Evolutionary conservation across 2,797 vertebrate genomes (phyloP), one percentile per base, ranked within the genome.

Genomic region (Moxostoma hubbsi): DNA sequence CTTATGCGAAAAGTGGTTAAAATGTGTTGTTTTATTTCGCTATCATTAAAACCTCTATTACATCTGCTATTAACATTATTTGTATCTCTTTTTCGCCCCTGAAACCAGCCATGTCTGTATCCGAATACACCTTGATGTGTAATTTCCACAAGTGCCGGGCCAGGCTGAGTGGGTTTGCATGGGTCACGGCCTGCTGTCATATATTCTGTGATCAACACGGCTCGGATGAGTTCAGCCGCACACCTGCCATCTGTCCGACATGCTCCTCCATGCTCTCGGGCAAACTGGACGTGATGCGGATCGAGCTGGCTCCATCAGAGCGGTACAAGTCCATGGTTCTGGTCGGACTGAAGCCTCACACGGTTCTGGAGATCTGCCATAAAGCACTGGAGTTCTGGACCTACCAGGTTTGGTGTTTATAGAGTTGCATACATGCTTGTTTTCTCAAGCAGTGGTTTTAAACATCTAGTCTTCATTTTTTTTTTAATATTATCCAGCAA

Each of bases 311-410:
- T 0, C 96, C 96, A 0, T 94, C 96, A 0, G 96, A 97, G 79
- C 94, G 96, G 73, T 96, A 96, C 86, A 97, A 97, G 86, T 94
- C 96, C 57, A 96, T 97, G 94, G 95, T 95, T 62, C 81, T 97
- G 87, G 92, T 95, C 2, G 96, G 96, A 54, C 87, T 97, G 62
- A 85, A 93, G 16, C 96, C 96, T 10, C 95, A 97, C 76, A 87
- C 94, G 6, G 90, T 97, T 13, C 83, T 97, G 86, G 96, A 98
- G 87, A 96, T 97, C 84, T 94, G 93, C 59, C 88, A 94, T 58
- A 92, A 96, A 0, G 96, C 96, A 5, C 75, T 97, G 79, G 91
- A 95, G 70, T 97, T 98, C 89, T 98, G 96, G 96, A 96, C 92
- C 11, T 97, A 97, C 45, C 96, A 98, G 96, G 96, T 97, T 71